These are phyloP conservation scores for Carollia perspicillata DNA, from an alignment of 2,113 vertebrate species.

Conservation along the genomic window DNA sequence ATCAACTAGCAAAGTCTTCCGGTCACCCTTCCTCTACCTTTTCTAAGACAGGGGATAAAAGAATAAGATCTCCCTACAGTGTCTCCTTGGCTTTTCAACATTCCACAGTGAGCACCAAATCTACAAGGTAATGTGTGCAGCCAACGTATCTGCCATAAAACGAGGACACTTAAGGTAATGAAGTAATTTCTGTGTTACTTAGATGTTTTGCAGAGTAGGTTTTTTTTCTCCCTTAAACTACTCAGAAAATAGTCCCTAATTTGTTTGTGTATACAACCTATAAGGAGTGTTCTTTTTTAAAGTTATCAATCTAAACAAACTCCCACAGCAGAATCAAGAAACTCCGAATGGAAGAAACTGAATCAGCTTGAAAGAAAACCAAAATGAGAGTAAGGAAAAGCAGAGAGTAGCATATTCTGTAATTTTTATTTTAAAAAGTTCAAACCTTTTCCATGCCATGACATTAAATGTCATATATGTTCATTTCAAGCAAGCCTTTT, in stretches of 20 bases:
- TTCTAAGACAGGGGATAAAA: conserved; percentile 25
- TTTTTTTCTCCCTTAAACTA: neutral
- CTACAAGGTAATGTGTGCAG: neutral
- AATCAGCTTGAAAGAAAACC: conserved; percentile 14
- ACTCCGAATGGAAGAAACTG: conserved; percentile 9
- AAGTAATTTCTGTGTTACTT: neutral
- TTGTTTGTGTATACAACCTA: neutral
- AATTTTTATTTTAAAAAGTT: conserved; percentile 72
- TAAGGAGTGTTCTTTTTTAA: neutral
- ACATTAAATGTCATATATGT: conserved; percentile 60
- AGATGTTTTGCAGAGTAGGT: neutral
- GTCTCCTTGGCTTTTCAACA: neutral
- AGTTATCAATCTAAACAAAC: neutral
- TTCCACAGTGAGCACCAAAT: neutral
- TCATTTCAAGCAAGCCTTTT: conserved; percentile 66
- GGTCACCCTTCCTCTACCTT: neutral
- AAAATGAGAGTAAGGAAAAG: conserved; percentile 49
- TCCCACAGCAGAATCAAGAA: conserved; percentile 11
- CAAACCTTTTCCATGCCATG: conserved; percentile 68
- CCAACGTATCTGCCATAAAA: neutral
- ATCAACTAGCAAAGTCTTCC: neutral
- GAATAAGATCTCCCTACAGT: neutral
- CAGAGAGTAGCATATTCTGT: conserved; percentile 45
- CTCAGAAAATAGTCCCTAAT: neutral
- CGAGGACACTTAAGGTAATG: neutral